A percentile compares a stretch with the other conserved stretches of the same genome.
Evolutionary conservation across 2,888 invertebrate species (phyloP).

Genomic region (Leptinotarsa rubiginosa): DNA sequence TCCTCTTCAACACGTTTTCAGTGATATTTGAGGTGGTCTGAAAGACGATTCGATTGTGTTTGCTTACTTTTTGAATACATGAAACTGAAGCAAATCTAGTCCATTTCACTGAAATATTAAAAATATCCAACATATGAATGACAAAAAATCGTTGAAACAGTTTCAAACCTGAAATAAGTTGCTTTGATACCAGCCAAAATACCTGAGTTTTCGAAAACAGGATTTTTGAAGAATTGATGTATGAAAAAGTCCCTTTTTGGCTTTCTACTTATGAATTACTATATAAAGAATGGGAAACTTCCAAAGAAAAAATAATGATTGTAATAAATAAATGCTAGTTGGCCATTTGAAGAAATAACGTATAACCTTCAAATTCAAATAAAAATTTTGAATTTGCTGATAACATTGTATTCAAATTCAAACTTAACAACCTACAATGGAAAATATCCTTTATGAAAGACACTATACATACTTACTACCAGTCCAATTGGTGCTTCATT

Average conservation of each 20-base stretch:
- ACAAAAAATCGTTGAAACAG: too few species aligned
- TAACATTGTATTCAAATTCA: conserved; percentile 65
- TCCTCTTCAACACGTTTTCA: neutral
- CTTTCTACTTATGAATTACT: too few species aligned
- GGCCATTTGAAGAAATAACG: conserved; percentile 1
- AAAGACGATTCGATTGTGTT: neutral
- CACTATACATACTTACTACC: conserved; percentile 11
- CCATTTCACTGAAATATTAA: too few species aligned
- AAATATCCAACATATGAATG: too few species aligned
- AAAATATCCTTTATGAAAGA: conserved; percentile 38
- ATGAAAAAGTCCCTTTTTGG: too few species aligned
- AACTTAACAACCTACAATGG: conserved; percentile 57
- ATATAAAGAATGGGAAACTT: neutral
- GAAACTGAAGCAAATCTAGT: too few species aligned
- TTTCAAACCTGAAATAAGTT: too few species aligned
- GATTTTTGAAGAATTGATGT: too few species aligned
- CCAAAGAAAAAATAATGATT: neutral
- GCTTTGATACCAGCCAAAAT: too few species aligned
- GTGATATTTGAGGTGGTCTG: too few species aligned
- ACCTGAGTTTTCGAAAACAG: too few species aligned
- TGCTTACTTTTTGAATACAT: too few species aligned
- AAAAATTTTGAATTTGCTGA: conserved; percentile 63
- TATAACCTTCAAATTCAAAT: conserved; percentile 44
- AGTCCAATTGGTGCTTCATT: conserved; percentile 38
- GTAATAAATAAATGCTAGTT: neutral